These are phyloP conservation scores for Synanthedon tipuliformis DNA, from an alignment of 2,888 invertebrate genomes.

Conservation along the genomic window DNA sequence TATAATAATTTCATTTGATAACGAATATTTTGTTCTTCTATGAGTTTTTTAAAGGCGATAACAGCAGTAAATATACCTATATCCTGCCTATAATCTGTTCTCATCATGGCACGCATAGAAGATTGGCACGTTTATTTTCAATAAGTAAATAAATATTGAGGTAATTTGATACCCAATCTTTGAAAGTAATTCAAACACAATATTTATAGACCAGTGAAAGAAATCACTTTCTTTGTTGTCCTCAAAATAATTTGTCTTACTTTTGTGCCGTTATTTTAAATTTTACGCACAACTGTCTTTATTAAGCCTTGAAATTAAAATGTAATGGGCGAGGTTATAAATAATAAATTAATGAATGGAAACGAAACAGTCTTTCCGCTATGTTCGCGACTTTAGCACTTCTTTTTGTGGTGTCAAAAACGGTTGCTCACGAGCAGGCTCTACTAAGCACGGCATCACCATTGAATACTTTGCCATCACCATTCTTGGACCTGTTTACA, in stretches of 20 bases:
- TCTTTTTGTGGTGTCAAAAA: conserved; percentile 32
- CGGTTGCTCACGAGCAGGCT: conserved; percentile 39
- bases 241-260: conserved; percentile 16
- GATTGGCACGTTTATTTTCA: no score
- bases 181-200: no score
- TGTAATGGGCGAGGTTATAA: conserved; percentile 62
- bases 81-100: no score
- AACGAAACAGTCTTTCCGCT: conserved; percentile 54
- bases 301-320: conserved; percentile 47
- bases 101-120: no score
- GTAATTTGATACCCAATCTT: no score
- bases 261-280: conserved; percentile 36
- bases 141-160: no score
- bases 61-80: no score
- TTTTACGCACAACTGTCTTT: conserved; percentile 23
- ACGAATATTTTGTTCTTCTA: no score
- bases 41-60: no score
- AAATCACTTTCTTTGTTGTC: neutral
- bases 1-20: no score
- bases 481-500: conserved; percentile 51
- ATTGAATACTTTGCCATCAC: conserved; percentile 37
- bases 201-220: neutral
- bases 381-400: conserved; percentile 47
- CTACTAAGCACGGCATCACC: conserved; percentile 5
- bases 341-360: conserved; percentile 29